Evolutionary conservation across 2,113 vertebrate species (phyloP).

Genomic region (Chloropsis cyanopogon): DNA sequence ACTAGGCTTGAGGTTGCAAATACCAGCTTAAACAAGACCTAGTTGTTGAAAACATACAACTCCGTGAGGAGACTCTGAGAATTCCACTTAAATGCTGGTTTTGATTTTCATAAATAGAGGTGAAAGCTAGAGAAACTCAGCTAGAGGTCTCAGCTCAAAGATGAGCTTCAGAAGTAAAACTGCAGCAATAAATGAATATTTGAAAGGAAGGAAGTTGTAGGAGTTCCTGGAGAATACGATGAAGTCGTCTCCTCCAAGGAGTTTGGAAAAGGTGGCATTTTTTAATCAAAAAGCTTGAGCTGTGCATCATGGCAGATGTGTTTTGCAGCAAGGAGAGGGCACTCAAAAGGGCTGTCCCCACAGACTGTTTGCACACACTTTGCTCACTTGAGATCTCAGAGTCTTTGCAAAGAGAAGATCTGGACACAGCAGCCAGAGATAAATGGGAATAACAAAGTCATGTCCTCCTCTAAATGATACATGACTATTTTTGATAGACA

Average conservation of each 20-base stretch:
- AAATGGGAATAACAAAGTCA: not conserved
- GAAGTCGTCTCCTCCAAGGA: not conserved
- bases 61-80: not conserved
- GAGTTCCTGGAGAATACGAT: not conserved
- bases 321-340: not conserved
- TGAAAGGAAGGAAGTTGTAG: not conserved
- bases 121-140: not conserved
- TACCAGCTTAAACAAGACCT: constrained; percentile 18
- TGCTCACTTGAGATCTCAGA: not conserved
- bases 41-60: constrained; percentile 26
- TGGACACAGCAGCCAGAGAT: not conserved
- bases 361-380: not conserved
- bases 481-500: not conserved
- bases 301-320: not conserved
- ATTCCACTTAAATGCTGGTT: not conserved
- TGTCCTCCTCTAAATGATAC: not conserved
- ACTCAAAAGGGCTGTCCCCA: not conserved
- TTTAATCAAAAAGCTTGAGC: not conserved
- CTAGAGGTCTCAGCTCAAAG: not conserved
- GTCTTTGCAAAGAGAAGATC: not conserved
- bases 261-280: not conserved
- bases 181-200: not conserved
- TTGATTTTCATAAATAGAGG: constrained; percentile 1
- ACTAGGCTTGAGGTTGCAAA: not conserved
- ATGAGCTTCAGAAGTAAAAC: not conserved